These are phyloP conservation scores for Triplophysa yarkandensis DNA, from an alignment of 2,797 vertebrate genomes.

Conservation along the genomic window DNA sequence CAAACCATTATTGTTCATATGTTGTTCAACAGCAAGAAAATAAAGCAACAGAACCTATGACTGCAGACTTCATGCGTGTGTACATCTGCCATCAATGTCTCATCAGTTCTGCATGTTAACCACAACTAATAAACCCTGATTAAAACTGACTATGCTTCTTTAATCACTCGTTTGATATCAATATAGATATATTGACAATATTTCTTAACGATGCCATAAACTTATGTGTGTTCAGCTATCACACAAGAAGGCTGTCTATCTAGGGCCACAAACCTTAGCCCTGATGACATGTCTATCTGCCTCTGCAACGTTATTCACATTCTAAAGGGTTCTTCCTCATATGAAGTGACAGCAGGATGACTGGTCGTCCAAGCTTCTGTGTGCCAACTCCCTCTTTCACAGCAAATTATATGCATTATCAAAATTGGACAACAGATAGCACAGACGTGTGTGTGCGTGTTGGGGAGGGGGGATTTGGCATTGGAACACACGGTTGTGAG, in stretches of 20 bases:
- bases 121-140: slow-evolving; percentile 5
- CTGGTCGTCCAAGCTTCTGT: background rate
- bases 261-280: background rate
- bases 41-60: background rate
- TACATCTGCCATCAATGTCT: slow-evolving; percentile 7
- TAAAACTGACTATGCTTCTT: background rate
- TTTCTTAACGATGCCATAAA: background rate
- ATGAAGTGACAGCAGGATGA: slow-evolving; percentile 21
- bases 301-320: slow-evolving; percentile 9
- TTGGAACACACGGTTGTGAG: slow-evolving; percentile 33
- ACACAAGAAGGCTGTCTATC: background rate
- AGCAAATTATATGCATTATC: slow-evolving; percentile 35
- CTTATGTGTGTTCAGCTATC: background rate
- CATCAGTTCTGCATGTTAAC: slow-evolving; percentile 14
- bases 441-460: slow-evolving; percentile 8
- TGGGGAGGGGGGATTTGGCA: slow-evolving; percentile 23
- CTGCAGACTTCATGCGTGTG: background rate
- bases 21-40: slow-evolving; percentile 25
- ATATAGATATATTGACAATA: background rate
- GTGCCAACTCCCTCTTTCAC: slow-evolving; percentile 30
- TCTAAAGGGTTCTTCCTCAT: background rate
- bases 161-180: background rate
- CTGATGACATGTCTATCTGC: background rate
- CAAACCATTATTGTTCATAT: slow-evolving; percentile 37
- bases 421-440: slow-evolving; percentile 27